Evolutionary conservation across 2,888 invertebrate species (phyloP), one percentile per base, ranked within the genome.

Genomic region (Cantharis lateralis): DNA sequence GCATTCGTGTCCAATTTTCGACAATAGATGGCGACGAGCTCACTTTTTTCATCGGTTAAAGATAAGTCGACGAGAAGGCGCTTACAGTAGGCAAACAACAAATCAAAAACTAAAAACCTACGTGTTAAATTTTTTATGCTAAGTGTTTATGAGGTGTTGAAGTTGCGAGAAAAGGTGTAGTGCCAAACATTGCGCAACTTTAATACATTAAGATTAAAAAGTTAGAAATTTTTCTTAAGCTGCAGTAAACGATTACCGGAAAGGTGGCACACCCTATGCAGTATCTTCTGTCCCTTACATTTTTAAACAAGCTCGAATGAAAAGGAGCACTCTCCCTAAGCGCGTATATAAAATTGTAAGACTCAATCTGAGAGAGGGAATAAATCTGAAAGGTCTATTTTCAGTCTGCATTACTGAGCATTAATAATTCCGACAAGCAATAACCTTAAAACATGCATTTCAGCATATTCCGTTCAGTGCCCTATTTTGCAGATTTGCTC

Each of bases 311-410:
- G 78, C 68, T 69, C 64, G 75, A 78, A 78, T 74, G 75, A 78
- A 75, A 75, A 69, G 78, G 72, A 71, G 75, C 74, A 72, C 75
- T 75, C 68, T 72, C 75, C 75, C 75, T 78, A 78, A 78, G 74
- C 72, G 78, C 62, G 84, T 84, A 85, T 84, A 83, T 84, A 84
- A 84, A 84, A 82, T 83, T 82, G 82, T 82, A 81, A 82, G 83
- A 83, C 84, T 84, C 84, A 83, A 83, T 84, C 83, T 83, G 81
- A 83, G 84, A 82, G 83, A 83, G 82, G 82, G 84, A 85, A 85
- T 86, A 86, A 85, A 86, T 85, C 86, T 85, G 83, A 84, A 80
- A 84, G 85, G 85, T 86, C 85, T 84, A 86, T 86, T 86, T 85
- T 84, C 85, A 81, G 84, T 84, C 84, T 83, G 83, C 84, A 86